Conservation (phyloP, 2,113 vertebrate species). For the Arothron firmamentum region DNA sequence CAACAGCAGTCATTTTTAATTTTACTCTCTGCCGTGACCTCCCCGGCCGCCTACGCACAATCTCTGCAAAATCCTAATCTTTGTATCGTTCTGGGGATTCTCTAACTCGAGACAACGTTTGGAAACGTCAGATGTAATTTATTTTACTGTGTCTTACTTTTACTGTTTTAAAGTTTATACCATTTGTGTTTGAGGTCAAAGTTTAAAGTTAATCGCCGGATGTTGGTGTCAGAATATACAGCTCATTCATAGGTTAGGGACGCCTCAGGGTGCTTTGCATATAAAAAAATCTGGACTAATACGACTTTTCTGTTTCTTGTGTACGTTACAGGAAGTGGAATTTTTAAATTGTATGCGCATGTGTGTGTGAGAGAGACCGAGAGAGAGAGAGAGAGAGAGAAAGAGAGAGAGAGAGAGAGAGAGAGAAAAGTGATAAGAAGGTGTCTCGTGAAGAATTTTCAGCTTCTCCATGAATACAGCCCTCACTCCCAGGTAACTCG, state of each 20-base stretch:
- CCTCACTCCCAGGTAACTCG: constrained; percentile 25
- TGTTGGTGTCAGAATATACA: constrained; percentile 40
- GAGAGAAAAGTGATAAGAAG: constrained; percentile 28
- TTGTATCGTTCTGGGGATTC: constrained; percentile 52
- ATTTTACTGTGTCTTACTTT: not conserved
- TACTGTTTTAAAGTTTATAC: constrained; percentile 11
- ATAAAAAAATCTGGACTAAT: too few species aligned
- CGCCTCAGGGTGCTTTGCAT: constrained; percentile 18
- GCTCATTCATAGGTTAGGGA: constrained; percentile 35
- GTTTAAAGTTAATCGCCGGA: constrained; percentile 17
- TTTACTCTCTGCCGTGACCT: constrained; percentile 18
- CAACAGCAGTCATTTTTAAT: constrained; percentile 35
- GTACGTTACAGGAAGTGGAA: constrained; percentile 48
- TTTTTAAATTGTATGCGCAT: constrained; percentile 17
- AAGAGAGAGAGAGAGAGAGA: not conserved
- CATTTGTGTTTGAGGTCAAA: constrained; percentile 25
- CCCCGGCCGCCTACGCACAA: constrained; percentile 36
- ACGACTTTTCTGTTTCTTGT: constrained; percentile 49
- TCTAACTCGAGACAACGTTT: constrained; percentile 39
- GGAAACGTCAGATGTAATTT: constrained; percentile 42
- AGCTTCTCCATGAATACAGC: constrained; percentile 20
- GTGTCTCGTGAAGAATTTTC: constrained; percentile 45
- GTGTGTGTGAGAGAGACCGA: not conserved
- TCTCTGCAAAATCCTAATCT: constrained; percentile 34
- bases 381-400: too few species aligned